A percentile compares a stretch with the other conserved stretches of the same genome.
phyloP scores from a whole-genome alignment of 1,140 invertebrate genomes.

The Drosophila elegans region DNA sequence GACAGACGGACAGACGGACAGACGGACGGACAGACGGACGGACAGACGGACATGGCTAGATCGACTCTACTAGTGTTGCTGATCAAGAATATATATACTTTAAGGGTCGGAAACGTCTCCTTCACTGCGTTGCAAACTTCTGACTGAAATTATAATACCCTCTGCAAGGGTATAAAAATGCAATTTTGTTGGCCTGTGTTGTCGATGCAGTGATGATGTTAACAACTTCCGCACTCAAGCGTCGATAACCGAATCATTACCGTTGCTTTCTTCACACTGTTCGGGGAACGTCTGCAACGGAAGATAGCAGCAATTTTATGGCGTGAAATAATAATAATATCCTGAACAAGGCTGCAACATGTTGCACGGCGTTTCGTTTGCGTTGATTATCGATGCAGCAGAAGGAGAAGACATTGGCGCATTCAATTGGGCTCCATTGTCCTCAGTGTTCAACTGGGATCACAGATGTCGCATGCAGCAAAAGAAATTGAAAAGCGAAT shows the following conservation, averaged over 20 bases:
- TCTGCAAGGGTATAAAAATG: too few species aligned
- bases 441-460: conserved; percentile 36
- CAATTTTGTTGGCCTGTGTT: conserved; percentile 2
- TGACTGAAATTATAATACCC: too few species aligned
- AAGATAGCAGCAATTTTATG: conserved; percentile 32
- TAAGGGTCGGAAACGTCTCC: too few species aligned
- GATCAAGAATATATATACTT: too few species aligned
- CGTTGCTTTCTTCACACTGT: conserved; percentile 10
- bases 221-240: conserved; percentile 51
- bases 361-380: conserved; percentile 49
- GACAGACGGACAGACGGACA: too few species aligned
- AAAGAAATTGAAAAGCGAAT: conserved; percentile 7
- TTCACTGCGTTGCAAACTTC: too few species aligned
- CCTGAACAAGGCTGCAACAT: conserved; percentile 72
- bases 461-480: conserved; percentile 70
- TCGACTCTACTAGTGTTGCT: too few species aligned
- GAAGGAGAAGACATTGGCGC: conserved; percentile 16
- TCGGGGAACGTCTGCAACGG: conserved; percentile 24
- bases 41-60: too few species aligned
- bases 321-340: conserved; percentile 71
- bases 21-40: too few species aligned
- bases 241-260: conserved; percentile 38
- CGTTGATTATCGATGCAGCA: conserved; percentile 58
- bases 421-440: conserved; percentile 72
- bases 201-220: conserved; percentile 44